Percentiles rank a stretch among this genome's conserved stretches.
Conservation (phyloP, 2,113 vertebrate species). For the Daphoenositta chrysoptera region DNA sequence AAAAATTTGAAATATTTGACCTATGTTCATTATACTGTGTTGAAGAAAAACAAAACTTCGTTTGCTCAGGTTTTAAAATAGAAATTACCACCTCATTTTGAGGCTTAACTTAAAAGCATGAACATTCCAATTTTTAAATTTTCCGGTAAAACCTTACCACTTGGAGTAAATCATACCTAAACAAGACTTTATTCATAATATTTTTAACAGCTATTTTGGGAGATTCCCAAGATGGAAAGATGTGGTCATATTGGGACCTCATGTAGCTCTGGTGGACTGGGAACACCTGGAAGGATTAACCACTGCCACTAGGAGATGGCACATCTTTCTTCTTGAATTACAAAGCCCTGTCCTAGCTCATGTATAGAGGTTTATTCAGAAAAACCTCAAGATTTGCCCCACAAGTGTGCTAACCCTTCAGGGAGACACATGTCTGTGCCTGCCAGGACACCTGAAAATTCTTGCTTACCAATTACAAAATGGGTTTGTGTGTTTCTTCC, state of each 20-base stretch:
- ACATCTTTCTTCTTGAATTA: background rate
- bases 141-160: background rate
- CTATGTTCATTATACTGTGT: background rate
- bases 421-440: background rate
- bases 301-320: background rate
- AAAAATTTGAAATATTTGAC: background rate
- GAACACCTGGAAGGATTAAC: background rate
- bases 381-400: rapidly evolving
- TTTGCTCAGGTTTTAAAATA: background rate
- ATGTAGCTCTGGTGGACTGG: background rate
- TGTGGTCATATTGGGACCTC: background rate
- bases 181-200: background rate
- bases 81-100: background rate
- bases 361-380: background rate
- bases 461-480: background rate
- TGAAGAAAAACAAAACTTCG: background rate
- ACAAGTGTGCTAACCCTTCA: background rate
- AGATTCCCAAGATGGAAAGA: background rate
- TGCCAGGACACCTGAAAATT: background rate
- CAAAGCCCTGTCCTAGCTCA: background rate
- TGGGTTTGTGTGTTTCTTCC: background rate
- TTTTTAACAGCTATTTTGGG: background rate
- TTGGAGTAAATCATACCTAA: background rate
- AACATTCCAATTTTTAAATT: background rate
- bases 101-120: background rate